These are phyloP conservation scores for Chaetorhynchus papuensis DNA, from an alignment of 2,113 vertebrate genomes.

Conservation along the genomic window DNA sequence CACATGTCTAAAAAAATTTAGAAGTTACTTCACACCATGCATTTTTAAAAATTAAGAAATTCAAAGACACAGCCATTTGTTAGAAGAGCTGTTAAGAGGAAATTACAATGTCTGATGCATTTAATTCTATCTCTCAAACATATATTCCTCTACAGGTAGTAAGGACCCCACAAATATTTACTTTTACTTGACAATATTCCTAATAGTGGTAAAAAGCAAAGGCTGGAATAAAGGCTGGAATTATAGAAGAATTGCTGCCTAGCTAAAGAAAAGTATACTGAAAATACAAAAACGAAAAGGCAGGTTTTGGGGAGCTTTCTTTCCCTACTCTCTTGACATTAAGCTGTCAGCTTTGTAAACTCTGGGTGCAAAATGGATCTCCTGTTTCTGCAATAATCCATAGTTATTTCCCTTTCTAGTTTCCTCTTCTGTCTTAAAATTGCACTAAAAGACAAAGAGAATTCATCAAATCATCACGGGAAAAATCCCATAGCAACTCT, in stretches of 20 bases:
- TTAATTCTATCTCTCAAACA: neutral
- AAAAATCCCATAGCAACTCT: neutral
- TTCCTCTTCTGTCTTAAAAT: neutral
- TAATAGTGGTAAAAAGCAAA: neutral
- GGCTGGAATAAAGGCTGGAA: neutral
- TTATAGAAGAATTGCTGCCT: neutral
- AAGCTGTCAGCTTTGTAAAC: neutral
- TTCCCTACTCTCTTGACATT: neutral
- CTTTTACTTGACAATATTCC: neutral
- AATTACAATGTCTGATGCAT: neutral
- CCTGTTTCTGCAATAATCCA: neutral
- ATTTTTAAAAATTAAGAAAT: neutral
- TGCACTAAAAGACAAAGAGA: neutral
- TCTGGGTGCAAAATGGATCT: neutral
- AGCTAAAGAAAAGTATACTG: neutral
- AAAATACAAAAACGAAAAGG: neutral
- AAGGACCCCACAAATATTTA: neutral
- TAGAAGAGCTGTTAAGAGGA: neutral
- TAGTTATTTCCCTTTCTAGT: neutral
- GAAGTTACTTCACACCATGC: neutral
- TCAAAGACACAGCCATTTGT: neutral
- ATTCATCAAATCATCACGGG: neutral
- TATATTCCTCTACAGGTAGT: neutral
- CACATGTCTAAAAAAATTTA: rapidly evolving
- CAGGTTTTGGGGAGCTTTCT: neutral